phyloP scores from a whole-genome alignment of 2,888 invertebrate genomes.

The Zaprionus obscuricornis region DNA sequence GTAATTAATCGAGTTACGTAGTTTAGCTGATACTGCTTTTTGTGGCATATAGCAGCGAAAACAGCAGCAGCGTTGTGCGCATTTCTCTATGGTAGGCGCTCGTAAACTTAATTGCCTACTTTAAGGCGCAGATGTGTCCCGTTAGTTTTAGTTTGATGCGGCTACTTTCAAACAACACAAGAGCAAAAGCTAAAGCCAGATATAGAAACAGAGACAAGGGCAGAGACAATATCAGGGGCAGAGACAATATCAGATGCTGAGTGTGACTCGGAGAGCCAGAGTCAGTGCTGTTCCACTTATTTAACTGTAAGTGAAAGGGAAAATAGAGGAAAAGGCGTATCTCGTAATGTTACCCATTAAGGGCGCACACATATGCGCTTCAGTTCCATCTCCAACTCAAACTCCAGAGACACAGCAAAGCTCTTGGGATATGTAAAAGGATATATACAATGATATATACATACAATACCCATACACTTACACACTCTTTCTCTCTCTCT shows the following conservation, averaged over 20 bases:
- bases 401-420: constrained; percentile 38
- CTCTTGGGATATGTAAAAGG: constrained; percentile 71
- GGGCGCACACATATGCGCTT: constrained; percentile 48
- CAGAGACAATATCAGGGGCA: too few relatives aligned
- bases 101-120: constrained; percentile 72
- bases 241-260: too few relatives aligned
- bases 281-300: constrained; percentile 21
- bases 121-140: constrained; percentile 65
- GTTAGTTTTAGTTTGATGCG: constrained; percentile 52
- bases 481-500: too few relatives aligned
- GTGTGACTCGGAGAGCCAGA: too few relatives aligned
- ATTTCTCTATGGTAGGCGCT: constrained; percentile 45
- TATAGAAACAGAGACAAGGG: too few relatives aligned
- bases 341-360: constrained; percentile 72
- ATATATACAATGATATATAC: constrained; percentile 26
- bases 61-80: constrained; percentile 3
- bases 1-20: constrained; percentile 61
- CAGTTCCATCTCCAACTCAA: background rate
- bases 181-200: too few relatives aligned
- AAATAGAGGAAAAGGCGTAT: too few relatives aligned
- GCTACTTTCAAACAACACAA: too few relatives aligned
- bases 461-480: background rate
- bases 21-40: background rate
- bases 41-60: background rate
- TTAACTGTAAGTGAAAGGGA: constrained; percentile 10